phyloP scores from a whole-genome alignment of 2,797 vertebrate species.

The Menidia menidia region DNA sequence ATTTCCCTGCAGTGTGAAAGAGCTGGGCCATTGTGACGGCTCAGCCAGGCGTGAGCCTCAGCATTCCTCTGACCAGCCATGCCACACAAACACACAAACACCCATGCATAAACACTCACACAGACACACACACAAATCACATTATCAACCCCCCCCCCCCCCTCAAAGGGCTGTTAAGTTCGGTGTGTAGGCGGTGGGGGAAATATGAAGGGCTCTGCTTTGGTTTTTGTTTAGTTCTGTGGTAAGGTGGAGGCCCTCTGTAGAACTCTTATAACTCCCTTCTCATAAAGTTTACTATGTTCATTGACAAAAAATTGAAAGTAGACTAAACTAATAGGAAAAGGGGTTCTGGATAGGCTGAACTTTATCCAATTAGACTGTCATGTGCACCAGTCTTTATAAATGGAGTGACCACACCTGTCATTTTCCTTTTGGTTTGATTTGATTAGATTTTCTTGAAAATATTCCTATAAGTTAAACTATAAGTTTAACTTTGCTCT shows the following conservation, averaged over 20 bases:
- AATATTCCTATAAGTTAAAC: no score
- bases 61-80: constrained; percentile 83
- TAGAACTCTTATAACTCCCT: constrained; percentile 3
- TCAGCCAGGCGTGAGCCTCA: constrained; percentile 82
- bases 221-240: constrained; percentile 46
- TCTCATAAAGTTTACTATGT: constrained; percentile 1
- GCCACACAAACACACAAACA: constrained; percentile 79
- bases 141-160: constrained; percentile 32
- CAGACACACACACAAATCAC: constrained; percentile 58
- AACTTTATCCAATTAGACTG: neutral
- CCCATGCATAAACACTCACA: constrained; percentile 63
- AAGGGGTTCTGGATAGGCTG: no score
- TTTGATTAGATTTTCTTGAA: no score
- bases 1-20: constrained; percentile 85
- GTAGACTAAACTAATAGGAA: neutral
- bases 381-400: no score
- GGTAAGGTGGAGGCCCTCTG: constrained; percentile 4
- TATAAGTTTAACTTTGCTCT: neutral
- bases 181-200: constrained; percentile 43
- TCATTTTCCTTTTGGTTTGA: no score
- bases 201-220: constrained; percentile 33
- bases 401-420: no score
- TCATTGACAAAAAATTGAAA: neutral
- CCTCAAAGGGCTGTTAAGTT: constrained; percentile 69
- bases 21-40: constrained; percentile 84